Evolutionary conservation across 2,797 vertebrate genomes (phyloP).

Genomic region (Halcyon chelicuti): DNA sequence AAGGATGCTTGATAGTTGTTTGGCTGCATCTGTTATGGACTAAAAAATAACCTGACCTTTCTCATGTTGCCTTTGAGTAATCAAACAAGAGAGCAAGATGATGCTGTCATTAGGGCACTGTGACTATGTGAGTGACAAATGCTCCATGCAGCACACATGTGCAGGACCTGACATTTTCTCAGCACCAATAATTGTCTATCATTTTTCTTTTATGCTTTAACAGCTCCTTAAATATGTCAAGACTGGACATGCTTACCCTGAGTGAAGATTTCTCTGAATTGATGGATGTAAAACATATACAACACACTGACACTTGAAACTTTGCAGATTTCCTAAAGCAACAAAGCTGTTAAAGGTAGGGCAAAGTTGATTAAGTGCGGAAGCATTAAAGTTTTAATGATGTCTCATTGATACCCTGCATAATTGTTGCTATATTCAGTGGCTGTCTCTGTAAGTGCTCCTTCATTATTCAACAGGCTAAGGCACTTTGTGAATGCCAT

Average conservation of each 20-base stretch:
- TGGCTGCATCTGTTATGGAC: background rate
- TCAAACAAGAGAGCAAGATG: background rate
- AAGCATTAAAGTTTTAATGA: constrained; percentile 67
- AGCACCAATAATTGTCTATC: background rate
- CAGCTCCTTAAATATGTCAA: constrained; percentile 19
- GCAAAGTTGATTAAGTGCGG: constrained; percentile 58
- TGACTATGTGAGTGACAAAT: background rate
- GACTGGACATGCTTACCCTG: background rate
- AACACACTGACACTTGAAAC: constrained; percentile 29
- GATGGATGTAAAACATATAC: constrained; percentile 39
- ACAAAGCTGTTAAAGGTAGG: constrained; percentile 42
- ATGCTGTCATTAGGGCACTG: background rate
- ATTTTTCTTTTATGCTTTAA: constrained; percentile 28
- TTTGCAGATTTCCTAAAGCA: constrained; percentile 54
- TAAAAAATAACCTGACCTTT: constrained; percentile 22
- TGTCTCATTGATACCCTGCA: constrained; percentile 64
- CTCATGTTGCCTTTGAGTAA: background rate
- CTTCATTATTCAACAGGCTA: constrained; percentile 73
- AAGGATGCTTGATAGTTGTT: background rate
- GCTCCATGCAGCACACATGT: background rate
- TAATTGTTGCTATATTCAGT: constrained; percentile 68
- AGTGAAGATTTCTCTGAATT: constrained; percentile 4
- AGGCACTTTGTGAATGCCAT: constrained; percentile 71
- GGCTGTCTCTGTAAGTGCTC: constrained; percentile 37
- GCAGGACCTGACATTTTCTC: background rate